Percentiles rank a stretch among this genome's conserved stretches.
These are phyloP conservation scores for Hippocampus kuda DNA, from an alignment of 2,797 vertebrate species.

Conservation along the genomic window DNA sequence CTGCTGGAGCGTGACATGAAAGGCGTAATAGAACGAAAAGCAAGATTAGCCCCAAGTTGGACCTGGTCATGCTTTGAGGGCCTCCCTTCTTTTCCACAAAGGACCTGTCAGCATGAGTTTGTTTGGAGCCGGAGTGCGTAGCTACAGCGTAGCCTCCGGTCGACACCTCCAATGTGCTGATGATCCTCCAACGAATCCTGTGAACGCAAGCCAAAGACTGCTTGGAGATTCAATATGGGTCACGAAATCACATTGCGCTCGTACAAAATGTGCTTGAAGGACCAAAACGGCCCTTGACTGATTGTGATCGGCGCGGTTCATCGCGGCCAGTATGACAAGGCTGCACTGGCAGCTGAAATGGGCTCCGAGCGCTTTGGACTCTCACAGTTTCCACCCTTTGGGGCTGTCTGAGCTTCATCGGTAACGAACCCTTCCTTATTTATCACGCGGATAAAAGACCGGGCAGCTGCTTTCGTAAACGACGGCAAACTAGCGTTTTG, in stretches of 20 bases:
- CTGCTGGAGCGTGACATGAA: slow-evolving; percentile 32
- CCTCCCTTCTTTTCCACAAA: not conserved
- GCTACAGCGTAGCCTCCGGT: too few relatives aligned
- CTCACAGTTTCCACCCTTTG: slow-evolving; percentile 16
- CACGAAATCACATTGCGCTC: too few relatives aligned
- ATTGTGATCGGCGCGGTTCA: slow-evolving; percentile 4
- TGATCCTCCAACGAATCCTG: too few relatives aligned
- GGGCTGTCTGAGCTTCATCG: slow-evolving; percentile 40
- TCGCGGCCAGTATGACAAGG: not conserved
- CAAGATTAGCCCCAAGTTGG: slow-evolving; percentile 18
- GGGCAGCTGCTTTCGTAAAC: slow-evolving; percentile 34
- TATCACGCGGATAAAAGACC: slow-evolving; percentile 26
- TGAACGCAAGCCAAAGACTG: too few relatives aligned
- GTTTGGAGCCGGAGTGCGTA: not conserved
- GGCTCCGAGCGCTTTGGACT: not conserved
- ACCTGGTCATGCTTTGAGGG: not conserved
- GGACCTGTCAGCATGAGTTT: not conserved
- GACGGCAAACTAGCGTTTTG: slow-evolving; percentile 29
- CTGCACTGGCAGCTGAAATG: slow-evolving; percentile 1
- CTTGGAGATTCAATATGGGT: too few relatives aligned
- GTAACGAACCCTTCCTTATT: slow-evolving; percentile 47
- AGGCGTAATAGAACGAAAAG: slow-evolving; percentile 21
- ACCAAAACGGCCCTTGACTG: slow-evolving; percentile 20
- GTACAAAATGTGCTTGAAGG: too few relatives aligned
- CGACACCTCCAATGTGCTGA: too few relatives aligned